A percentile compares a stretch with the other conserved stretches of the same genome.
These are phyloP conservation scores for Loris lydekkerianus DNA, from an alignment of 2,797 vertebrate species.

Conservation along the genomic window DNA sequence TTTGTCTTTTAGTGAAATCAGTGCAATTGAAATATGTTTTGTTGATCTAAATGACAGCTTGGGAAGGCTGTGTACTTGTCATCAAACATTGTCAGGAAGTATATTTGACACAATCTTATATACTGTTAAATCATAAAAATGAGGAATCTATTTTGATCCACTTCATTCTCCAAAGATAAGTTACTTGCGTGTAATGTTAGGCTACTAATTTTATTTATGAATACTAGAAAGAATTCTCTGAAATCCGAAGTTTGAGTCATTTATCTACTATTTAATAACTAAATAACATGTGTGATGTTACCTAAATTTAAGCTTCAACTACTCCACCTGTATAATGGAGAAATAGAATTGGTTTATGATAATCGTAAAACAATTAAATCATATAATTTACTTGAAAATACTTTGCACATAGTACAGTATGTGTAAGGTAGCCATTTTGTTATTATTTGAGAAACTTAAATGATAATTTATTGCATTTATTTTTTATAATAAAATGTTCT, in stretches of 20 bases:
- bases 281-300: not conserved
- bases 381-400: constrained; percentile 23
- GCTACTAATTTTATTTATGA: not conserved
- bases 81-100: not conserved
- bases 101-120: not conserved
- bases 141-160: not conserved
- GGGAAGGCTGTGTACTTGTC: not conserved
- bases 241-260: not conserved
- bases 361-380: not conserved
- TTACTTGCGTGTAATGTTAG: not conserved
- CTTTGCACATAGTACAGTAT: not conserved
- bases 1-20: constrained; percentile 44
- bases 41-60: constrained; percentile 15
- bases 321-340: not conserved
- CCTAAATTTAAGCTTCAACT: not conserved
- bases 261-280: not conserved
- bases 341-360: not conserved
- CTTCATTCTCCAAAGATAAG: not conserved
- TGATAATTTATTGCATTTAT: not conserved
- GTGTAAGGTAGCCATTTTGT: not conserved
- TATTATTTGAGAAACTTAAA: not conserved
- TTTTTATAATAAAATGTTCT: not conserved
- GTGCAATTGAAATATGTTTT: not conserved
- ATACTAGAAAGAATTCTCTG: not conserved
- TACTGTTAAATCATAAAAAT: not conserved